Conservation (phyloP, 2,797 vertebrate genomes). For the Petrocephalus sullivani region DNA sequence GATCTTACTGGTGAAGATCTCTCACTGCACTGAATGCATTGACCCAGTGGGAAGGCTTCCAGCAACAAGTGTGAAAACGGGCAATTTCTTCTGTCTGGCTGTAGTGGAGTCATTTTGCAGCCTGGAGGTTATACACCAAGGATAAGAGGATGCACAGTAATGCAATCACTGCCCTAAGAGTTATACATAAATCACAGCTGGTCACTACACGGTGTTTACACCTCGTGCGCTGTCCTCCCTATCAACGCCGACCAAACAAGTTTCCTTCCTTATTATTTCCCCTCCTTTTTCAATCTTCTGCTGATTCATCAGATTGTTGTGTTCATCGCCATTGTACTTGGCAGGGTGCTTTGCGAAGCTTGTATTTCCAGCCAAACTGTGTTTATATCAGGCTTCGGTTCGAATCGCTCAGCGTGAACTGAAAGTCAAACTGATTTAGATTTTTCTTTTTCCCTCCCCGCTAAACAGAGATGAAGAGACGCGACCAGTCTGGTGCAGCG, state of each 20-base stretch:
- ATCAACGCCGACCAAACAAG: not conserved
- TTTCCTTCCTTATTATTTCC: not conserved
- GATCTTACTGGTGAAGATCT: not conserved
- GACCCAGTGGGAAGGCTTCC: not conserved
- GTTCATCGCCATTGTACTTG: not conserved
- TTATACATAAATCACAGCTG: slow-evolving; percentile 13
- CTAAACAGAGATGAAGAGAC: not conserved
- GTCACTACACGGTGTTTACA: not conserved
- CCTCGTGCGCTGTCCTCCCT: not conserved
- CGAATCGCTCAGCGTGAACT: not conserved
- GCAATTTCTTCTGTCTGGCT: not conserved
- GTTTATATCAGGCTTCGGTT: slow-evolving; percentile 1
- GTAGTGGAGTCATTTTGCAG: not conserved
- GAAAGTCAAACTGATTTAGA: not conserved
- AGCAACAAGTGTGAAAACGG: not conserved
- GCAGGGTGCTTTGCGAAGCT: not conserved
- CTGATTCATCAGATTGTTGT: not conserved
- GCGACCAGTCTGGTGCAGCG: not conserved
- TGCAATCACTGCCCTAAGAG: not conserved
- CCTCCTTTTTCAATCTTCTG: not conserved
- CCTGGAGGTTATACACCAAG: not conserved
- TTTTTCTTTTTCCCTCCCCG: not conserved
- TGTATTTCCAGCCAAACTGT: slow-evolving; percentile 1
- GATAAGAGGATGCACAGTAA: not conserved
- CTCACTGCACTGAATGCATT: not conserved